These are phyloP conservation scores for Macrotrachela quadricornifera DNA, from an alignment of 1,140 invertebrate genomes.

Conservation along the genomic window DNA sequence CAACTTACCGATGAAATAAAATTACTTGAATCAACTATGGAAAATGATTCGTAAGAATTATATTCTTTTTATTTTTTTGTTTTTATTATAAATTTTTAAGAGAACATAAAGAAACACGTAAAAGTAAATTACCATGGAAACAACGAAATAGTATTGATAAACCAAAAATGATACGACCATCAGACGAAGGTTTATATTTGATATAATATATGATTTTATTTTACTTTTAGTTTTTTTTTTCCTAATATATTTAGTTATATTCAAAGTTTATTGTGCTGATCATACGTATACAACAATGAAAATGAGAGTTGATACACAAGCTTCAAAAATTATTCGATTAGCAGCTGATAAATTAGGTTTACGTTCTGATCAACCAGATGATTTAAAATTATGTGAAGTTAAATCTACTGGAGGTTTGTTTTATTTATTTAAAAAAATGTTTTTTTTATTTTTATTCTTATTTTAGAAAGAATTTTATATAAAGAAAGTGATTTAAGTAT, in stretches of 20 bases:
- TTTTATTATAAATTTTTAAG: not conserved
- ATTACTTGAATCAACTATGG: constrained; percentile 17
- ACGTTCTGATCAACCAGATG: constrained; percentile 32
- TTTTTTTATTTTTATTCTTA: constrained; percentile 10
- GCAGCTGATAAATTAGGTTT: constrained; percentile 54
- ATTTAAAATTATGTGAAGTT: constrained; percentile 54
- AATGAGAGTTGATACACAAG: constrained; percentile 47
- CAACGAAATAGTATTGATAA: constrained; percentile 10
- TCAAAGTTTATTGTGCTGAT: constrained; percentile 60
- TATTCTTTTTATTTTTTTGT: not conserved
- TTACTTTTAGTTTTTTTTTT: no score
- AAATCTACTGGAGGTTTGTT: constrained; percentile 43
- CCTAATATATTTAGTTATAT: constrained; percentile 57
- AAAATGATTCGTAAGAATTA: constrained; percentile 10
- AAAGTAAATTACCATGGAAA: constrained; percentile 9
- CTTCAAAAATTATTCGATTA: constrained; percentile 46
- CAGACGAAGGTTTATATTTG: constrained; percentile 4
- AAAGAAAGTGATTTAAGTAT: constrained; percentile 54
- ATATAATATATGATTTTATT: no score
- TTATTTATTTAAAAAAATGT: not conserved
- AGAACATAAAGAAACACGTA: constrained; percentile 3
- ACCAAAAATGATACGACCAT: constrained; percentile 4
- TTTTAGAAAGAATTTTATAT: constrained; percentile 45
- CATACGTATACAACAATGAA: constrained; percentile 60
- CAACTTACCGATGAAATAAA: constrained; percentile 23